phyloP scores from a whole-genome alignment of 23 tunicate species.

The Aplidium turbinatum region DNA sequence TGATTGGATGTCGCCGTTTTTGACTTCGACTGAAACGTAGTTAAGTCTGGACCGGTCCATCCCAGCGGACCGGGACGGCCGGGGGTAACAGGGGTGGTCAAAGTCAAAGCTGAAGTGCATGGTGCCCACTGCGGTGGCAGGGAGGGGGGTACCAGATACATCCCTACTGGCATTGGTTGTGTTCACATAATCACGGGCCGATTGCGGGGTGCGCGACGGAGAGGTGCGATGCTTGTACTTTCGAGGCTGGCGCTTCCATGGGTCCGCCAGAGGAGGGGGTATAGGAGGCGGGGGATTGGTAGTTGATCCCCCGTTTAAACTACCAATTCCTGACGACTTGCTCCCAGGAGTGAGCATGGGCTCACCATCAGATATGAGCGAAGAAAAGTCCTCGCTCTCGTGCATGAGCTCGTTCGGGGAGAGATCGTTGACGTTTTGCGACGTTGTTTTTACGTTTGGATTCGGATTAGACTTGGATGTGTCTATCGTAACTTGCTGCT shows the following conservation, averaged over 20 bases:
- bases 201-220: conserved; percentile 17
- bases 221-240: conserved; percentile 27
- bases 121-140: conserved; percentile 69
- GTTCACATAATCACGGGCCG: conserved; percentile 85
- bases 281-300: conserved; percentile 43
- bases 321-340: conserved; percentile 88
- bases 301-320: conserved; percentile 63
- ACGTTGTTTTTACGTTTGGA: too few relatives aligned
- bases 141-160: conserved; percentile 89
- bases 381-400: conserved; percentile 54
- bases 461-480: too few relatives aligned
- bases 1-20: too few relatives aligned
- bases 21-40: conserved; percentile 63
- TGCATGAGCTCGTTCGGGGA: too few relatives aligned
- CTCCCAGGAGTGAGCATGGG: conserved; percentile 82
- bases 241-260: conserved; percentile 57
- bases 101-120: conserved; percentile 85
- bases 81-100: conserved; percentile 25
- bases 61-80: conserved; percentile 12
- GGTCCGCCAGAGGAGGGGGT: conserved; percentile 61
- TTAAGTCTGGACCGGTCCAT: conserved; percentile 47
- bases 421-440: too few relatives aligned
- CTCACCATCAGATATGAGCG: conserved; percentile 75
- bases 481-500: conserved; percentile 10
- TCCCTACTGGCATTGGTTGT: conserved; percentile 77